phyloP scores from a whole-genome alignment of 2,797 vertebrate genomes.

The Hozukius guyotensis region DNA sequence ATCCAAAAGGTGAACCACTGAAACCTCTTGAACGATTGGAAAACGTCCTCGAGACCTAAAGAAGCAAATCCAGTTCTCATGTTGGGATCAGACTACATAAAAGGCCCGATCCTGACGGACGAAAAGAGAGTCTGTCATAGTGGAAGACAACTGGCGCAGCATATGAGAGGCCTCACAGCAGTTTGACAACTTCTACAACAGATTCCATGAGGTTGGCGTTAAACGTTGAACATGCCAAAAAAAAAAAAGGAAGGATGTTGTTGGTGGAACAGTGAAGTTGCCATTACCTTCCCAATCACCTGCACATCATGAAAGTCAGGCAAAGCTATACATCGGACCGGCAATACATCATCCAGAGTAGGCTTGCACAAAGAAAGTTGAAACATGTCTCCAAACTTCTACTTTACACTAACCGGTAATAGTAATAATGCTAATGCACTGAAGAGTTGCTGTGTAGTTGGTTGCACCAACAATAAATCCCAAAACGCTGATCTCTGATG shows the following conservation, averaged over 20 bases:
- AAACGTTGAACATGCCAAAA: background rate
- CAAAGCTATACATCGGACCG: background rate
- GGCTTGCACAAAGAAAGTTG: too few species aligned
- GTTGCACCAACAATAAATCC: too few species aligned
- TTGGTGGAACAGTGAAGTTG: background rate
- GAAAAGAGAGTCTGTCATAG: background rate
- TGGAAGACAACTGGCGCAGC: background rate
- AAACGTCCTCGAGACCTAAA: background rate
- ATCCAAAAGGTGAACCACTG: background rate
- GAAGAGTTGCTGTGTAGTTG: too few species aligned
- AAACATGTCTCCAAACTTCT: too few species aligned
- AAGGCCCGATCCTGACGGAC: background rate
- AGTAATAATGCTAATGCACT: too few species aligned
- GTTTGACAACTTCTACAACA: background rate
- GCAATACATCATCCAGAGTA: too few species aligned
- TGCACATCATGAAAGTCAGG: background rate
- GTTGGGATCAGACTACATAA: conserved; percentile 5
- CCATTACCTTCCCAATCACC: background rate
- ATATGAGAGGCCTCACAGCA: background rate
- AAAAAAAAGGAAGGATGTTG: background rate
- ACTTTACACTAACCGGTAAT: too few species aligned
- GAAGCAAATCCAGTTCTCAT: background rate
- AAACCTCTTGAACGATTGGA: background rate
- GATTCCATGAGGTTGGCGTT: background rate
- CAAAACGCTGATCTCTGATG: too few species aligned